These are phyloP conservation scores for Sphaerodactylus townsendi DNA, from an alignment of 2,113 vertebrate species.

Conservation along the genomic window DNA sequence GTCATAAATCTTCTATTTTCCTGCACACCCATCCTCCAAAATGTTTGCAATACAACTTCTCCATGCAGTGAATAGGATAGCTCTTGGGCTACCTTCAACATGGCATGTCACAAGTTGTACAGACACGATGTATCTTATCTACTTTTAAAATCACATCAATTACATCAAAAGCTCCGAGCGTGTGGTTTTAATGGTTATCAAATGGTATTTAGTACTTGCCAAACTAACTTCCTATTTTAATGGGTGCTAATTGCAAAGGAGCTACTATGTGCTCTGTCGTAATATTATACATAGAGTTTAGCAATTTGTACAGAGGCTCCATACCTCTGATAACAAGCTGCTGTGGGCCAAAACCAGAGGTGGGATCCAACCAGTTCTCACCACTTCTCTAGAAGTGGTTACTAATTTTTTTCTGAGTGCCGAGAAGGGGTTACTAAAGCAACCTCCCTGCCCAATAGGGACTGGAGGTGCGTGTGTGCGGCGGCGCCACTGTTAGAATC, in stretches of 20 bases:
- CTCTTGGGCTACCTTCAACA: not conserved
- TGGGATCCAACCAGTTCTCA: too few relatives aligned
- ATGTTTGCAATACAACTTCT: too few relatives aligned
- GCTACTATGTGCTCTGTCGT: not conserved
- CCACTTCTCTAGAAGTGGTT: too few relatives aligned
- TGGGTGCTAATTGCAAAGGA: not conserved
- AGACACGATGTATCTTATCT: not conserved
- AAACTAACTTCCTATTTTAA: not conserved
- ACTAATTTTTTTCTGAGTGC: too few relatives aligned
- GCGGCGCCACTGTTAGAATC: too few relatives aligned
- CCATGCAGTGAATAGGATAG: too few relatives aligned
- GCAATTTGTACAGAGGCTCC: not conserved
- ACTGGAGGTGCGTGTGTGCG: too few relatives aligned
- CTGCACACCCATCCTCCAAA: not conserved
- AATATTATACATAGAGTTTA: not conserved
- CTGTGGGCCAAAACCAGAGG: too few relatives aligned
- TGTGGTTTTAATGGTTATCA: not conserved
- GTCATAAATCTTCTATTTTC: not conserved
- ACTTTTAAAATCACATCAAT: not conserved
- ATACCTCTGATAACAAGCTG: not conserved
- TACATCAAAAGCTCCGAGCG: not conserved
- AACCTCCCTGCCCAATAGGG: too few relatives aligned
- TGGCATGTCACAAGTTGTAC: not conserved
- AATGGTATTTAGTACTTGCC: not conserved
- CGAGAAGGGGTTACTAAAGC: too few relatives aligned